Base-by-base conservation (phyloP, 2,888 invertebrate species). In the Drosophila birchii region DNA sequence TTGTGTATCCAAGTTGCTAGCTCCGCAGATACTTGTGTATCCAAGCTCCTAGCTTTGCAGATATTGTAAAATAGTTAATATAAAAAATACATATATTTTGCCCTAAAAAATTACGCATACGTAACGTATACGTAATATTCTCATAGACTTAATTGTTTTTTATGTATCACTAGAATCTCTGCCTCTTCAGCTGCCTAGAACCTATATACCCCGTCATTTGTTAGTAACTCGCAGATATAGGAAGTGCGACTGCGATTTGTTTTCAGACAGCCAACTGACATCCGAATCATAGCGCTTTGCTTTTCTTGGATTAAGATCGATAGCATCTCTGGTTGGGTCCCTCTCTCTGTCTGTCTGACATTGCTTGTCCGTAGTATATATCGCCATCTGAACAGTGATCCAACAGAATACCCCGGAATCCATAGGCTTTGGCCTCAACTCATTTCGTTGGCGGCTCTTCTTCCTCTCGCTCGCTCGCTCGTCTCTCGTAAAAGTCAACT, bases 401-500 rank as follows among this genome's bases (percentile, higher is more conserved):
- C 62, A 45, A 53, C 58, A 44, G 51, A 58, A 69, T 45, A 69
- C 68, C 38, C 26, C 44, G 51, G 56, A 55, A 63, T 67, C 64
- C 45, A 54, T 54, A 54, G 45, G 38, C 45, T 34, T 34, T 47
- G 56, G 38, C 38, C 56, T 23, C 44, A 41, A 43, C 43, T 66
- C 26, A 63, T 61, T 39, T 43, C 26, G 49, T 44, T 44, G 38
- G 36, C n/a, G n/a, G n/a, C n/a, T n/a, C n/a, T n/a, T n/a, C n/a
- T n/a, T n/a, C n/a, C n/a, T 23, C 23, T 38, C 43, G 20, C 43
- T 16, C 39, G 23, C 49, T 18, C 36, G 51, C 51, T 53, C 41
- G 23, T 34, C 39, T 55, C 66, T 60, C 61, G 62, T 58, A 68
- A 62, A 74, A 53, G 56, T 60, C 53, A 76, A 72, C 74, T 74